Base-by-base conservation (phyloP, 2,797 vertebrate genomes). In the Nannoperca australis region DNA sequence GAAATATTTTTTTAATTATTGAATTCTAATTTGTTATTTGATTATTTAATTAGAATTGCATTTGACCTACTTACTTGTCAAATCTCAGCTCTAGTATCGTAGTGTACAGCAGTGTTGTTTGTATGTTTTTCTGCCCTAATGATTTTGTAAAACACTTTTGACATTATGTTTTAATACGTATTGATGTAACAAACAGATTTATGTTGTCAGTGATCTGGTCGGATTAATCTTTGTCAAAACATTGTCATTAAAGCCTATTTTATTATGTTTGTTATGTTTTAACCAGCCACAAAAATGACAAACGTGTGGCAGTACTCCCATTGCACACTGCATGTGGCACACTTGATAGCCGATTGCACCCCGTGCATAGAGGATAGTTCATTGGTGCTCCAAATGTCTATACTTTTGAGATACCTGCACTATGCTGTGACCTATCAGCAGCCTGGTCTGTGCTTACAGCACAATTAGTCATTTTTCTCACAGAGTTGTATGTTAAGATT, bases 321-420 rank as follows among this genome's bases (percentile, higher is more conserved):
- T 45, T 69, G 40, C 40, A 67, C 44, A 6, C 24, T 58, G 44
- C 22, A 69, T 49, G 45, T 22, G 12, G 3, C 17, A 0, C n/a
- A 20, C 5, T 22, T 53, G n/a, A 73, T 62, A 60, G 49, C 9
- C 1, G 8, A 40, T 59, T 63, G 42, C 36, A 20, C 15, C 20
- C 1, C n/a, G 24, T 32, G 53, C 8, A 20, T 47, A 20, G 63
- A 64, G 44, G 10, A 66, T 3, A 30, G 12, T 24, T 51, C 47
- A 66, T 53, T 42, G 20, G 10, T 8, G 20, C 24, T 75, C 64
- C 5, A 67, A 70, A 73, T 76, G 12, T 63, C 32, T 65, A 17
- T 44, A 53, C 66, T 27, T 76, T 24, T 13, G 20, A 11, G 14
- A 63, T 62, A 34, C 58, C 5, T 18, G 13, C 53, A 27, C 72